Evolutionary conservation across 2,888 invertebrate species (phyloP), one percentile per base, ranked within the genome.

Genomic region (Drosophila helvetica): DNA sequence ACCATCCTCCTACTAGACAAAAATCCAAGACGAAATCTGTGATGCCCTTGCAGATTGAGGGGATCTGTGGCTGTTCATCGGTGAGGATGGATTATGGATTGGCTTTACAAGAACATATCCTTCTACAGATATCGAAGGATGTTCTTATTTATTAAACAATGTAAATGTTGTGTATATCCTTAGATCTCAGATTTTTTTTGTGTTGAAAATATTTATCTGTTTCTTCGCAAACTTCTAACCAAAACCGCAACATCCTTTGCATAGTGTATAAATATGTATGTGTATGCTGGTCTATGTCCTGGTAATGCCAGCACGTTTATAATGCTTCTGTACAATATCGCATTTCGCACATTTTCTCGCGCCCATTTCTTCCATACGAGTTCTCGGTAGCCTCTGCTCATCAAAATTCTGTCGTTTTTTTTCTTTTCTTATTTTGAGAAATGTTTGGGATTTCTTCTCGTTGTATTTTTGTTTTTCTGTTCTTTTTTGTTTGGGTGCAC

Each of bases 331-430:
- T 65, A 72, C 71, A 65, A 78, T 72, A 80, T 86, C 83, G 64
- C 72, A 79, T 81, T 84, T 78, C 82, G 58, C 54, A 62, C 77
- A 81, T 75, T 77, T 77, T 67, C 65, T 64, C 65, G 63, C 54
- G 74, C 59, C 59, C 62, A 67, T 67, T 78, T 64, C 47, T n/a
- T 7, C n/a, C 6, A 38, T 6, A 7, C 54, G 52, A n/a, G 9
- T 43, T 52, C 43, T 46, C 66, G 55, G 61, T 57, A 33, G 42
- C 52, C 65, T 64, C 65, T 55, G 55, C 65, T 65, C 65, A 65
- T 65, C 65, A 65, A 50, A 65, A 65, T 65, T 42, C 55, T 48
- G 48, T 48, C 54, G 52, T 38, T 38, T 61, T 64, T 38, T 22
- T 33, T 19, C 22, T 22, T 22, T 7, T 52, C 25, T 8, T 48